Evolutionary conservation across 2,888 invertebrate genomes (phyloP), one percentile per base, ranked within the genome.

Genomic region (Sminthurinus aureus): DNA sequence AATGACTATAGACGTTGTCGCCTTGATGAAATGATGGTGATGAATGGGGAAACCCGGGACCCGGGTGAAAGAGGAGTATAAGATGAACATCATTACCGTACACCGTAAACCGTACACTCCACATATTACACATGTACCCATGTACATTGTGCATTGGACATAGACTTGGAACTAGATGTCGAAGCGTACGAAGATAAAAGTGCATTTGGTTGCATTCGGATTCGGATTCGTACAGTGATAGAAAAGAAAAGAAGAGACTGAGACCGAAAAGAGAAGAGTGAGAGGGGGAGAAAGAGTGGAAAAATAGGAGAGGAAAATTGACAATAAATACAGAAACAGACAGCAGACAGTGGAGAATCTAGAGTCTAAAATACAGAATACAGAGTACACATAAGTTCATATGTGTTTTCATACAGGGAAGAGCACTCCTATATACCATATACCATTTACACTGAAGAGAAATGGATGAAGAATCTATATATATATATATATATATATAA

Each of bases 151-250:
- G n/a, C n/a, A n/a, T n/a, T n/a, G n/a, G n/a, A n/a, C n/a, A n/a
- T n/a, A n/a, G n/a, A n/a, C n/a, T n/a, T n/a, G 26, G 71, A 71
- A 71, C 71, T 71, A 71, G 24, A 71, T 71, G 71, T 71, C 24
- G 75, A 18, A 75, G 75, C 52, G 52, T 75, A 75, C n/a, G 24
- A 26, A 75, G 51, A 50, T 13, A 52, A 50, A 75, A 52, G 50
- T 26, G 13, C n/a, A 71, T 71, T 24, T 20, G 11, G 71, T 18
- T 20, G 12, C 20, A 58, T 58, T 18, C 58, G 58, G 58, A 58
- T 58, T 58, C 58, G 58, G 18, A 58, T 58, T 58, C 58, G 58
- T 13, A 12, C 12, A 71, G 24, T 18, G 24, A 13, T 12, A 20
- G n/a, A 20, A 71, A 20, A 71, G n/a, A 71, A 18, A 71, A 13